Percentiles rank a stretch among this genome's conserved stretches.
Conservation (phyloP, 2,888 invertebrate genomes). For the Pimpla rufipes region DNA sequence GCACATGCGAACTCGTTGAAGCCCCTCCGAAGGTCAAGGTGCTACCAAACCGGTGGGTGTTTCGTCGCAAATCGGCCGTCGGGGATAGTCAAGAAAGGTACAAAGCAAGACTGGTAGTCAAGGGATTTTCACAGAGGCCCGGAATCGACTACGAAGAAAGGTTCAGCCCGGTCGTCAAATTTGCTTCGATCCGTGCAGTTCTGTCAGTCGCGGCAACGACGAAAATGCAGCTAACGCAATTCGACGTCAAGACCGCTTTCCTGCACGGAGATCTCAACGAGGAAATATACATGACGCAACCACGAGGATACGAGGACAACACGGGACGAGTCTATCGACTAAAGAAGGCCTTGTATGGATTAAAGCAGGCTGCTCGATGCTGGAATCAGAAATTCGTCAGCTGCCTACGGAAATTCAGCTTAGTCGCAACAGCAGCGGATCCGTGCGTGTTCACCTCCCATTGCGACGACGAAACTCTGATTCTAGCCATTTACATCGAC, state of each 20-base stretch:
- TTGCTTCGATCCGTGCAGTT: slow-evolving; percentile 53
- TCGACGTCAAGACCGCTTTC: slow-evolving; percentile 64
- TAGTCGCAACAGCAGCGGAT: slow-evolving; percentile 69
- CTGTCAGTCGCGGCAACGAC: slow-evolving; percentile 70
- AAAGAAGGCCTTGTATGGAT: slow-evolving; percentile 78
- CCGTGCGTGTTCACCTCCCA: slow-evolving; percentile 69
- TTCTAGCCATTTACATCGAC: slow-evolving; percentile 64
- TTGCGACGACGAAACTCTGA: slow-evolving; percentile 38
- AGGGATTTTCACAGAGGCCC: slow-evolving; percentile 47
- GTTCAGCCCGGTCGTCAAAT: slow-evolving; percentile 42
- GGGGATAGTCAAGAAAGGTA: slow-evolving; percentile 59
- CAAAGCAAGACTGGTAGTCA: slow-evolving; percentile 37
- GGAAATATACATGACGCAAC: slow-evolving; percentile 67
- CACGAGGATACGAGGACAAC: slow-evolving; percentile 70
- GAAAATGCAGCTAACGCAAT: slow-evolving; percentile 48
- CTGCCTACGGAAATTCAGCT: slow-evolving; percentile 70
- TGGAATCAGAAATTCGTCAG: slow-evolving; percentile 76
- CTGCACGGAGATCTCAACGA: slow-evolving; percentile 63
- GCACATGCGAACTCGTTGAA: slow-evolving; percentile 50
- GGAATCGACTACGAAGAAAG: slow-evolving; percentile 49
- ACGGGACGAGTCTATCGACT: slow-evolving; percentile 76
- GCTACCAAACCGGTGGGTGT: slow-evolving; percentile 53
- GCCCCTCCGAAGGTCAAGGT: slow-evolving; percentile 1
- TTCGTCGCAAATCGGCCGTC: not conserved
- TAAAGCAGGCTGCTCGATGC: slow-evolving; percentile 79